Evolutionary conservation across 2,888 invertebrate species (phyloP).

Genomic region (Cryptus viduatorius): DNA sequence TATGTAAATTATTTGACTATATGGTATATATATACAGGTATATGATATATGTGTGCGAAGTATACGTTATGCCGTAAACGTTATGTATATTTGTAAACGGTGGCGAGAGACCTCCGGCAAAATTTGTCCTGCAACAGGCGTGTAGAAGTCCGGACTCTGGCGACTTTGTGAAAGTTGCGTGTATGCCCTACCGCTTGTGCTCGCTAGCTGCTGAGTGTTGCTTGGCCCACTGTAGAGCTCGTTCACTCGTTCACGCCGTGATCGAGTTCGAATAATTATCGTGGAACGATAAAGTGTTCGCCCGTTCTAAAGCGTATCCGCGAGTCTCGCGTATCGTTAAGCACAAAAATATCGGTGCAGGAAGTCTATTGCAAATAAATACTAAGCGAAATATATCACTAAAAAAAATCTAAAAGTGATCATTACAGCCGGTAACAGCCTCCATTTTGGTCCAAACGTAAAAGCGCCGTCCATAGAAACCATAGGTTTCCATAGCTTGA

Average conservation of each 20-base stretch:
- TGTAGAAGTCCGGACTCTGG: constrained; percentile 34
- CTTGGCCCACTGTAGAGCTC: constrained; percentile 47
- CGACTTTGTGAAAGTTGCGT: constrained; percentile 68
- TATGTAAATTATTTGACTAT: constrained; percentile 78
- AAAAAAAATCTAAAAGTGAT: not conserved
- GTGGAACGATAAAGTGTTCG: constrained; percentile 34
- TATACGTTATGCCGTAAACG: constrained; percentile 30
- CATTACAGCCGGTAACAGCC: too few species aligned
- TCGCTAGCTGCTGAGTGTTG: constrained; percentile 7
- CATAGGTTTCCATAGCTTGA: too few species aligned
- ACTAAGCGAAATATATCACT: not conserved
- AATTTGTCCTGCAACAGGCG: constrained; percentile 60
- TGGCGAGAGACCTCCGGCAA: constrained; percentile 59
- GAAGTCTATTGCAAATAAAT: not conserved
- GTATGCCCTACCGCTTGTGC: constrained; percentile 36
- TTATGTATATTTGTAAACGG: constrained; percentile 60
- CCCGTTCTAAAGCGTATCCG: not conserved
- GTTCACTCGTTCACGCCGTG: constrained; percentile 58
- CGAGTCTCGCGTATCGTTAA: not conserved
- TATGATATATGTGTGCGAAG: not conserved
- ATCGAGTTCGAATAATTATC: constrained; percentile 63
- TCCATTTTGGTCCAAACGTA: too few species aligned
- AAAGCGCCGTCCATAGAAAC: too few species aligned
- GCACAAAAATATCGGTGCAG: not conserved
- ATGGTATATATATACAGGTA: constrained; percentile 12